phyloP scores from a whole-genome alignment of 2,888 invertebrate species.

The Rhorus exstirpatorius region DNA sequence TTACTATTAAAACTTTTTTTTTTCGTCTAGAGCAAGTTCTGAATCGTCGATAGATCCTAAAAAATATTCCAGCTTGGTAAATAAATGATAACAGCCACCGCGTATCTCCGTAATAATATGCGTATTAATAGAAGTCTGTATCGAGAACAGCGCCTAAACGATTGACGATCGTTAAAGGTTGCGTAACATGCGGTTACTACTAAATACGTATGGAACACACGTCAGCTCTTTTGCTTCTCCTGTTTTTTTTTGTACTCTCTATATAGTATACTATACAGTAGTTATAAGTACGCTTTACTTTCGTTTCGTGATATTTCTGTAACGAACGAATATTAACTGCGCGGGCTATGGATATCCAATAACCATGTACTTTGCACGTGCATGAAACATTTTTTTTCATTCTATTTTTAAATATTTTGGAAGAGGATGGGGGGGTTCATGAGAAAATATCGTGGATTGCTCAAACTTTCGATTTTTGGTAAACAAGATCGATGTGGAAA shows the following conservation, averaged over 20 bases:
- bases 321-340: slow-evolving; percentile 30
- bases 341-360: slow-evolving; percentile 42
- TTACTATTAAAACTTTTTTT: slow-evolving; percentile 6
- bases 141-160: slow-evolving; percentile 44
- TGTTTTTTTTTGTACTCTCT: slow-evolving; percentile 13
- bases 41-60: background rate
- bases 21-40: background rate
- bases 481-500: too few relatives aligned
- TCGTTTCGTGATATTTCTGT: slow-evolving; percentile 60
- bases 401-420: background rate
- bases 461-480: background rate
- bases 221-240: slow-evolving; percentile 56
- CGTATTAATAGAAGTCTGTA: slow-evolving; percentile 54
- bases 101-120: slow-evolving; percentile 45
- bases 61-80: background rate
- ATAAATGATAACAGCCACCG: slow-evolving; percentile 14
- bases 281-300: slow-evolving; percentile 46
- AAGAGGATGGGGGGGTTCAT: background rate
- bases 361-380: slow-evolving; percentile 25
- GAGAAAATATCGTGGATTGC: slow-evolving; percentile 12
- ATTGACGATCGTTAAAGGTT: slow-evolving; percentile 58
- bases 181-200: slow-evolving; percentile 46
- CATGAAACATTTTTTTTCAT: background rate
- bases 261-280: background rate
- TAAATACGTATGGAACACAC: slow-evolving; percentile 38